Base-by-base conservation (phyloP, 2,113 vertebrate species). In the Paramisgurnus dabryanus region DNA sequence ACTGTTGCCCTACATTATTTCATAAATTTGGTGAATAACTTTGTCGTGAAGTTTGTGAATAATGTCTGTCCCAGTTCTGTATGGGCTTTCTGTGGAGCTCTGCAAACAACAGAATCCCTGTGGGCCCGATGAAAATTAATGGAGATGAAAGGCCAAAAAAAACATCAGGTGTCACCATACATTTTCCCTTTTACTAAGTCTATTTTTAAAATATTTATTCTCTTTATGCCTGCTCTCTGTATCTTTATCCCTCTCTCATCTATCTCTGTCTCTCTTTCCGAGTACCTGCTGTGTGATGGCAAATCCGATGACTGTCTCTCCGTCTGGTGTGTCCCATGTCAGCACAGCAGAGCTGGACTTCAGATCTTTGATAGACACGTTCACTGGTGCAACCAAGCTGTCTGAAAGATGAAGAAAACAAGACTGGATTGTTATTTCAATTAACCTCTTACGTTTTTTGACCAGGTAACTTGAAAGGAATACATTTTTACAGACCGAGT, bases 301-400 rank as follows among this genome's bases (percentile, higher is more conserved):
- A 87, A 98, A 98, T 87, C 97, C 97, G 15, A 98, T 99, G 93
- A 98, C 95, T 40, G 93, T 93, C 85, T 98, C 96, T 6, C 95
- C 95, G 77, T 98, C 96, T n/a, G 95, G 93, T 80, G 97, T 95
- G 72, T 98, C 97, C 97, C 97, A 99, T 87, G 95, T 96, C 90
- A 99, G 96, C 82, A 97, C 93, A 0, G 95, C 97, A 3, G 94
- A 96, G 90, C 96, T 98, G 80, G 94, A 95, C 88, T 96, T 97
- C 86, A 99, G 92, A 74, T 95, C 95, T 87, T 90, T 95, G 90
- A 99, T 93, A 0, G 96, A 98, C 92, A 99, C 97, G 76, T 98
- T 99, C 75, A 97, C 93, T 0, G 97, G 97, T 87, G 96, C 95
- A 0, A 93, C 95, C 8, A 96, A 92, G 87, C 95, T 96, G 89